Evolutionary conservation across 2,888 invertebrate species (phyloP).

Genomic region (Stenchaetothrips biformis): DNA sequence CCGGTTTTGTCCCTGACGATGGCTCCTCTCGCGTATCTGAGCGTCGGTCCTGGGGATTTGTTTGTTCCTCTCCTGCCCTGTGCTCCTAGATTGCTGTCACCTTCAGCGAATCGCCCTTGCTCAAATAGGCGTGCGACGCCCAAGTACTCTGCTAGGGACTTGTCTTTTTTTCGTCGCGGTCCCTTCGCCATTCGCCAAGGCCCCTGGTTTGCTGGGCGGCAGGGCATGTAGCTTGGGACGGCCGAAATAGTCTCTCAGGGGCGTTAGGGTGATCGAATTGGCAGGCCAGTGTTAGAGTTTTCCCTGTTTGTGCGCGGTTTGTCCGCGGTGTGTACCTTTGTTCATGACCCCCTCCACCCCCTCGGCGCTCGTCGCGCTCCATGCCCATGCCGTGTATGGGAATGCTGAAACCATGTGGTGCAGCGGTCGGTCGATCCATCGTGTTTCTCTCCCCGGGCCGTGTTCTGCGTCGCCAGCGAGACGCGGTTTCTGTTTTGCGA

Average conservation of each 20-base stretch:
- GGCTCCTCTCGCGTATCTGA: not conserved
- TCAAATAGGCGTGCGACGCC: too few relatives aligned
- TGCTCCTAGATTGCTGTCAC: too few relatives aligned
- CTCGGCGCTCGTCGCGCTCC: not conserved
- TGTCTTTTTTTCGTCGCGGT: too few relatives aligned
- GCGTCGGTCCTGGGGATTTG: not conserved
- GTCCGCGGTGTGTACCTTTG: conserved; percentile 5
- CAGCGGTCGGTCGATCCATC: not conserved
- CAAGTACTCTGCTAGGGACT: too few relatives aligned
- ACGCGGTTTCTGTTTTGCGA: not conserved
- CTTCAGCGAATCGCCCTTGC: too few relatives aligned
- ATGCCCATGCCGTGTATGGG: conserved; percentile 19
- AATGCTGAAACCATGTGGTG: conserved; percentile 5
- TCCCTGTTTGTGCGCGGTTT: not conserved
- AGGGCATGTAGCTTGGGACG: too few relatives aligned
- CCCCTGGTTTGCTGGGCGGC: too few relatives aligned
- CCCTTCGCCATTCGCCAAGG: too few relatives aligned
- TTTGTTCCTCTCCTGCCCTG: not conserved
- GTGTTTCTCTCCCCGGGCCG: too few relatives aligned
- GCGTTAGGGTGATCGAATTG: not conserved
- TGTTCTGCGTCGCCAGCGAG: not conserved
- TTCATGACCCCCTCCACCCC: not conserved
- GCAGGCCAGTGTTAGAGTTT: not conserved
- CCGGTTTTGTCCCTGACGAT: not conserved
- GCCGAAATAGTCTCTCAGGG: not conserved